Evolutionary conservation across 2,888 invertebrate genomes (phyloP), one percentile per base, ranked within the genome.

Genomic region (Drosophila borborema): DNA sequence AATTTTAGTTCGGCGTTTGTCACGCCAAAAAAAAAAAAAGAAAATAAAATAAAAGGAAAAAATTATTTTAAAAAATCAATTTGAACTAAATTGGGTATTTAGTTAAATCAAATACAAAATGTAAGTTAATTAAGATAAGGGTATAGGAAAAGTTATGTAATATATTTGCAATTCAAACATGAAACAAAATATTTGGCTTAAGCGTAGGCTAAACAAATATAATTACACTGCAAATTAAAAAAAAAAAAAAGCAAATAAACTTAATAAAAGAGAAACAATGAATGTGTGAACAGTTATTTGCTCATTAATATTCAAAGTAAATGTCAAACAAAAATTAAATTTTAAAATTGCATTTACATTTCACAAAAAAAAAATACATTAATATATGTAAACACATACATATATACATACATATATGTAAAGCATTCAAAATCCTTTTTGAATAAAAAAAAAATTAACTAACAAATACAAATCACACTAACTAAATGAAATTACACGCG

Each of bases 311-410:
- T 79, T 87, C 77, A 63, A 82, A 63, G 82, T 86, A 82, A 81
- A 77, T 75, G 83, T 71, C 60, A 71, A 81, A 76, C 23, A 61
- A 68, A 69, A 72, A 82, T 73, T 78, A 73, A 74, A 78, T 74
- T 76, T 78, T 61, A 77, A 74, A 59, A 66, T 87, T 85, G 85
- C 90, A 85, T 85, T 85, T 86, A 86, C 85, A 86, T 86, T 85
- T 78, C 89, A 88, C 78, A 81, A 76, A 59, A 46, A 28, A 28
- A 28, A 72, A 63, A 78, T 62, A 70, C 54, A 74, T 63, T 64
- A 62, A 71, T 58, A 70, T 72, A 53, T 82, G 68, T 74, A 20
- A 75, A 63, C 53, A 23, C 58, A 31, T 48, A 41, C 55, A 64
- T 59, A 82, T 60, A 64, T 53, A 82, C 48, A 51, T 55, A 51